Evolutionary conservation across 2,113 vertebrate genomes (phyloP), one percentile per base, ranked within the genome.

Genomic region (Psittacula cyanocephala): DNA sequence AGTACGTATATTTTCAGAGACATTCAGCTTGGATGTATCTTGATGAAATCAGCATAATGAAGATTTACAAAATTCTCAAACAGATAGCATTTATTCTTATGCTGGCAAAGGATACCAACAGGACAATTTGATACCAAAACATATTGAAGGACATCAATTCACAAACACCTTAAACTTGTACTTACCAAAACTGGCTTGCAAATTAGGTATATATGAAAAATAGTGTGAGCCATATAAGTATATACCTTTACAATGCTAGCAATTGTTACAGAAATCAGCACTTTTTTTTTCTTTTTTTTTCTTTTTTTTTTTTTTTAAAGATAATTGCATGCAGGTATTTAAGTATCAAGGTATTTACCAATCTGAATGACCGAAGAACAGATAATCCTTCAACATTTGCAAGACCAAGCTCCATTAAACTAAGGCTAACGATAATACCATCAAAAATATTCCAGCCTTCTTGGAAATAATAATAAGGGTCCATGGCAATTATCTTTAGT

Each of bases 361-460:
- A 78, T 98, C 99, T 97, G 96, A 99, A 99, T 57, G 99, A 99
- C 87, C 99, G 98, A 60, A 99, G 98, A 76, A 99, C 98, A 76
- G 98, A 99, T 94, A 99, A 97, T 89, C 99, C 98, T 88, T 98
- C 97, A 85, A 98, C 96, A 35, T 98, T 98, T 78, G 98, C 95
- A 94, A 99, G 97, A 90, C 98, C 97, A 80, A 99, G 98, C 91
- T 99, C 99, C 97, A 99, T 98, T 96, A 99, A 98, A 97, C 99
- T 99, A 88, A 99, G 97, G 90, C 97, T 98, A 92, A 99, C 99
- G 9, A 99, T 99, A 95, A 99, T 98, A 67, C 98, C 98, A 96
- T 99, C 99, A 96, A 99, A 99, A 94, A 99, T 99, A 97, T 99
- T 99, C 99, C 99, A 99, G 65, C 98, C 98, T 90, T 98, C 98